Conservation (phyloP, 1,140 invertebrate genomes). For the Papilio machaon region DNA sequence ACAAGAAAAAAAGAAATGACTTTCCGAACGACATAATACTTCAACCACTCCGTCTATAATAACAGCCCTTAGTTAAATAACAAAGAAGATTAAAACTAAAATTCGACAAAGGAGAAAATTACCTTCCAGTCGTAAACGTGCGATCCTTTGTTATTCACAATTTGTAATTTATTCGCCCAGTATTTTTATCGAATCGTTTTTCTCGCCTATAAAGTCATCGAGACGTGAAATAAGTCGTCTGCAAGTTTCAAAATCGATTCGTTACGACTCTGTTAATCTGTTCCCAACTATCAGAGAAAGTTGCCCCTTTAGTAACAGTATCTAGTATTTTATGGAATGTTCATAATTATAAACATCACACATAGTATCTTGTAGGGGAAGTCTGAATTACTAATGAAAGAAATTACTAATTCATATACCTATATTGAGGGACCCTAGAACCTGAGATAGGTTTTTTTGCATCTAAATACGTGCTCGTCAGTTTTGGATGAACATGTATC, state of each 20-base stretch:
- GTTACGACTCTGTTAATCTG: constrained; percentile 33
- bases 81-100: not conserved
- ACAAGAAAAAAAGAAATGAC: too few species aligned
- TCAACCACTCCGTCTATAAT: too few species aligned
- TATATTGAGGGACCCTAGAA: too few species aligned
- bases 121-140: not conserved
- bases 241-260: constrained; percentile 43
- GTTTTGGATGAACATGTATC: too few species aligned
- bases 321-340: not conserved
- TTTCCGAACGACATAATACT: too few species aligned
- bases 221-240: constrained; percentile 47
- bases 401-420: too few species aligned
- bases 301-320: constrained; percentile 29
- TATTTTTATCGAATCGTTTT: constrained; percentile 26
- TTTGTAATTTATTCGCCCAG: not conserved
- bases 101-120: not conserved
- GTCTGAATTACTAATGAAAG: too few species aligned
- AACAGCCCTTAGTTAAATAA: too few species aligned
- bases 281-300: constrained; percentile 45
- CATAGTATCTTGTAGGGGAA: too few species aligned
- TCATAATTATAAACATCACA: not conserved
- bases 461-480: too few species aligned
- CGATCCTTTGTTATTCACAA: not conserved
- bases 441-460: too few species aligned
- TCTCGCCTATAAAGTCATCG: constrained; percentile 40